phyloP scores from a whole-genome alignment of 2,113 vertebrate species.

The Paramisgurnus dabryanus region DNA sequence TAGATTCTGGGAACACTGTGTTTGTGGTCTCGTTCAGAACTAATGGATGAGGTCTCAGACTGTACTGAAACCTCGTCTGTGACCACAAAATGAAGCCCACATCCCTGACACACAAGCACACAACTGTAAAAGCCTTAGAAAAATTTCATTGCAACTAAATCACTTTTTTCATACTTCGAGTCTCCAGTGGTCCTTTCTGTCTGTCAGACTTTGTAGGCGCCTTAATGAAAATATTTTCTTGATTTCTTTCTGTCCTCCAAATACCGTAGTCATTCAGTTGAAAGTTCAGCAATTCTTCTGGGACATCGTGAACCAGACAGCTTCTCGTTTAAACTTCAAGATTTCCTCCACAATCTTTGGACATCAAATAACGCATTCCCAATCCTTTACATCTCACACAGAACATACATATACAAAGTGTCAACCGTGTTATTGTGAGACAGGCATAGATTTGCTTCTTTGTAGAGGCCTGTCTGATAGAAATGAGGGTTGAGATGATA shows the following conservation, averaged over 20 bases:
- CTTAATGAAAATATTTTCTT: constrained; percentile 24
- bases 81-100: not conserved
- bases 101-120: not conserved
- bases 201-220: not conserved
- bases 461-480: constrained; percentile 41
- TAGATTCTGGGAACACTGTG: not conserved
- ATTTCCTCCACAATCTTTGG: not conserved
- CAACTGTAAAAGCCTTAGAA: not conserved
- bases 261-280: not conserved
- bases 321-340: constrained; percentile 14
- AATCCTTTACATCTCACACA: constrained; percentile 6
- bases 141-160: constrained; percentile 8
- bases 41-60: not conserved
- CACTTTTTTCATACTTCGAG: not conserved
- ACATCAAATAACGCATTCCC: constrained; percentile 27
- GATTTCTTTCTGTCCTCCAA: constrained; percentile 6
- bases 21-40: constrained; percentile 5
- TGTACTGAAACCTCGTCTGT: constrained; percentile 8
- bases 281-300: constrained; percentile 7
- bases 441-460: constrained; percentile 17
- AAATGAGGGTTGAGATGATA: constrained; percentile 29
- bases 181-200: not conserved
- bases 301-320: constrained; percentile 7
- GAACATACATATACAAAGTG: constrained; percentile 8
- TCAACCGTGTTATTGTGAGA: constrained; percentile 37